Evolutionary conservation across 2,113 vertebrate genomes (phyloP).

Genomic region (Hydrolagus affinis): DNA sequence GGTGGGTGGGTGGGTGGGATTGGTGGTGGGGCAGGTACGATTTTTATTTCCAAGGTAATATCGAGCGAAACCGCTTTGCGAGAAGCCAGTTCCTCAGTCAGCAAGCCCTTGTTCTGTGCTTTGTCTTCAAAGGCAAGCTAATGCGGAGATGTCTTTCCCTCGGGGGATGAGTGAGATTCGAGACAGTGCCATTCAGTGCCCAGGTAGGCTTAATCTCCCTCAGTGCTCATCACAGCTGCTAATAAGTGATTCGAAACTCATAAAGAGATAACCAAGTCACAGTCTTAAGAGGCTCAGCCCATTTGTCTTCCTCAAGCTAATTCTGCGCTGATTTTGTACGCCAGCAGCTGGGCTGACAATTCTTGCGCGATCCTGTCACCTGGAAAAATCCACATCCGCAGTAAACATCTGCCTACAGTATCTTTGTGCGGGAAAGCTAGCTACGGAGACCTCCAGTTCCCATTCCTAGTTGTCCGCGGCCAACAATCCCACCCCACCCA

Average conservation of each 20-base stretch:
- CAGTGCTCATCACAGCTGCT: slow-evolving; percentile 66
- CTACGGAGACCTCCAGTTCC: too few species aligned
- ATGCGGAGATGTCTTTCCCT: slow-evolving; percentile 36
- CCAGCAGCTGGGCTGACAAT: slow-evolving; percentile 51
- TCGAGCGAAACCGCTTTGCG: slow-evolving; percentile 50
- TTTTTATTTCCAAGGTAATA: slow-evolving; percentile 51
- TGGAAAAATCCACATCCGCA: slow-evolving; percentile 43
- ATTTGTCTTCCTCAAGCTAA: slow-evolving; percentile 63
- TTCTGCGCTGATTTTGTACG: slow-evolving; percentile 64
- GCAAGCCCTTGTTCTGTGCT: slow-evolving; percentile 44
- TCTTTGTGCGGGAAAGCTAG: too few species aligned
- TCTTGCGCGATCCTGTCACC: slow-evolving; percentile 41
- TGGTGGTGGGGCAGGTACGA: slow-evolving; percentile 42
- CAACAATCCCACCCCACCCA: too few species aligned
- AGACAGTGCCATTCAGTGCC: slow-evolving; percentile 65
- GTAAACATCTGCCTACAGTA: slow-evolving; percentile 37
- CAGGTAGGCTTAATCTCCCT: slow-evolving; percentile 68
- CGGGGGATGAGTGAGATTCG: slow-evolving; percentile 52
- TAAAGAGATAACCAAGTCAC: slow-evolving; percentile 68
- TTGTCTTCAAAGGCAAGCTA: slow-evolving; percentile 48
- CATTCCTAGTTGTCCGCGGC: too few species aligned
- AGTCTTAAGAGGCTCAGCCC: slow-evolving; percentile 56
- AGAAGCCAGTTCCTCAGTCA: slow-evolving; percentile 48
- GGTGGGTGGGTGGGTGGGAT: too few species aligned
- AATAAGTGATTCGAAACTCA: slow-evolving; percentile 72